phyloP scores from a whole-genome alignment of 2,797 vertebrate genomes.

The Antrozous pallidus region DNA sequence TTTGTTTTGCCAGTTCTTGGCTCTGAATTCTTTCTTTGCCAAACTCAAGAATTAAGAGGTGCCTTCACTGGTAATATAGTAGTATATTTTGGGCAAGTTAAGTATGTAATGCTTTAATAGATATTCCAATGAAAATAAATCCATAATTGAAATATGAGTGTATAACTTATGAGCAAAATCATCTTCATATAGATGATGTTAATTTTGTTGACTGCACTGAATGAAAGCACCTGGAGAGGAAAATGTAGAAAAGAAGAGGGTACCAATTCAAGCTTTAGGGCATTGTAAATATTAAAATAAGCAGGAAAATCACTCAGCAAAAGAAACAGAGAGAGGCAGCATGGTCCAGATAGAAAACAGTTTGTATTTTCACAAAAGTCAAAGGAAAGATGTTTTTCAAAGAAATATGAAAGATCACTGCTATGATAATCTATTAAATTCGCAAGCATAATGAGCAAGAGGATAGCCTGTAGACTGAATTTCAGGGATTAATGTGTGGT shows the following conservation, averaged over 20 bases:
- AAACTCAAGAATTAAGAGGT: background rate
- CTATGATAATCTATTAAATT: background rate
- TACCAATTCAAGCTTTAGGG: rapidly evolving
- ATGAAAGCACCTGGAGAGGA: background rate
- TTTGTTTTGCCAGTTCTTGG: background rate
- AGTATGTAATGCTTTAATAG: background rate
- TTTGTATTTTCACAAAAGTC: background rate
- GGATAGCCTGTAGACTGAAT: background rate
- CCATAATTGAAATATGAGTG: background rate
- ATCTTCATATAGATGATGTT: background rate
- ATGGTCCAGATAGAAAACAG: background rate
- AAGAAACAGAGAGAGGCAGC: background rate
- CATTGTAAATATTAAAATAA: background rate
- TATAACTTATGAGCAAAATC: background rate
- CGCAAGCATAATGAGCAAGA: background rate
- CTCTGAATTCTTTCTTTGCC: background rate
- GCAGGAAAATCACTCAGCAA: background rate
- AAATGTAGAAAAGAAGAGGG: background rate
- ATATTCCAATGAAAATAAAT: background rate
- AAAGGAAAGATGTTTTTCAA: background rate
- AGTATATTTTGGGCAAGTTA: background rate
- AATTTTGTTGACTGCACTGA: background rate
- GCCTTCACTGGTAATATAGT: background rate
- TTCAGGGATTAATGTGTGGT: background rate
- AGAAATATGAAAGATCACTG: background rate